Conservation (phyloP, 2,888 invertebrate genomes). For the Chloroclysta siterata region DNA sequence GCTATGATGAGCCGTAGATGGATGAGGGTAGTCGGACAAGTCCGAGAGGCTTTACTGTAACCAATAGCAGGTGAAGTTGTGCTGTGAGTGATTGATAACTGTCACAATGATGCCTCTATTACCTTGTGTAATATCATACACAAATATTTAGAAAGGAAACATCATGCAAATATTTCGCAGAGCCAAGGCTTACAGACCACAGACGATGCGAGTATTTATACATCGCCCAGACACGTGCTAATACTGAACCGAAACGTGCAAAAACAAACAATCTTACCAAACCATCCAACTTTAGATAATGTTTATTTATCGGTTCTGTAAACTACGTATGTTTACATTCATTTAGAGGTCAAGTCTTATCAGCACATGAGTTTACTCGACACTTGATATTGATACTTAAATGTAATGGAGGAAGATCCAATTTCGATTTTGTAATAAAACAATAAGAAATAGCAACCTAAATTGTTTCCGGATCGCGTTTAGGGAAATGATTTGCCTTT, state of each 20-base stretch:
- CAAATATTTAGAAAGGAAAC: not conserved
- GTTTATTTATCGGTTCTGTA: conserved; percentile 25
- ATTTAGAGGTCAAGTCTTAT: conserved; percentile 38
- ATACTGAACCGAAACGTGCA: conserved; percentile 7
- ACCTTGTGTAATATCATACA: too few species aligned
- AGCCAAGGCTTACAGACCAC: conserved; percentile 2
- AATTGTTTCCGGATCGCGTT: conserved; percentile 31
- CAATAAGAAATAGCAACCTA: conserved; percentile 24
- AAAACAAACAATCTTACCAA: conserved; percentile 6
- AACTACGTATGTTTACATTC: conserved; percentile 26
- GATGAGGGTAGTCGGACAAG: too few species aligned
- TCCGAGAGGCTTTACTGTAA: too few species aligned
- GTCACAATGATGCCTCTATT: too few species aligned
- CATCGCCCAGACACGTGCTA: conserved; percentile 2
- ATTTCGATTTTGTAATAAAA: conserved; percentile 21
- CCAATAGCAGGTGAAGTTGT: too few species aligned
- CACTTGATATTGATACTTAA: conserved; percentile 15
- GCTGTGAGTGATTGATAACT: too few species aligned
- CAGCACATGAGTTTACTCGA: conserved; percentile 22
- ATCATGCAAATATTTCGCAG: not conserved
- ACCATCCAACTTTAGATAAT: conserved; percentile 5
- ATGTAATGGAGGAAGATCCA: conserved; percentile 18
- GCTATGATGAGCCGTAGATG: too few species aligned
- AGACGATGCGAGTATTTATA: not conserved
- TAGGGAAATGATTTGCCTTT: conserved; percentile 26